Conservation (phyloP, 2,888 invertebrate genomes). For the Noctua janthe region DNA sequence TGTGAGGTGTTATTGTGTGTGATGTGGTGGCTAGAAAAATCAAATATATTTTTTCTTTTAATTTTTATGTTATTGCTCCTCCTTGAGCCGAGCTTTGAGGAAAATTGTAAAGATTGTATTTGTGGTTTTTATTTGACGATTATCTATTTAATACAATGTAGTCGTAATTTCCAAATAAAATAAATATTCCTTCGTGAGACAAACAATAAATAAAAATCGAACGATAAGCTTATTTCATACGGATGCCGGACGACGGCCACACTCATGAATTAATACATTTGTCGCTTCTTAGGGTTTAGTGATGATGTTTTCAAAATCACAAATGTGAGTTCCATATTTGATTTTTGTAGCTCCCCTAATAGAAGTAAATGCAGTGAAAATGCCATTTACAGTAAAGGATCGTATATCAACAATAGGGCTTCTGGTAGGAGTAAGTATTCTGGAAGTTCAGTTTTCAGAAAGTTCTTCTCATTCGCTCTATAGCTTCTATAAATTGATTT, state of each 20-base stretch:
- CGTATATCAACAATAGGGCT: conserved; percentile 59
- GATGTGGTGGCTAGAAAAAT: conserved; percentile 24
- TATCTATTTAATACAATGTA: neutral
- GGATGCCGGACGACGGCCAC: neutral
- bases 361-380: conserved; percentile 47
- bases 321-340: conserved; percentile 73
- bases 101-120: neutral
- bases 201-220: neutral
- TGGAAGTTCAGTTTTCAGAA: neutral
- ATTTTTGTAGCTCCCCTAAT: conserved; percentile 23
- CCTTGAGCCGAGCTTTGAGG: neutral
- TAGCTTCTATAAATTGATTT: neutral
- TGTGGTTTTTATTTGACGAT: neutral
- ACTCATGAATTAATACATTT: neutral
- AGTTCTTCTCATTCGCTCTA: neutral
- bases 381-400: conserved; percentile 69
- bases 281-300: neutral
- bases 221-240: neutral
- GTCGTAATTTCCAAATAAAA: neutral
- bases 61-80: neutral
- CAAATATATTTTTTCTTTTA: conserved; percentile 8
- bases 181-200: neutral
- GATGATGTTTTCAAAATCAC: conserved; percentile 72
- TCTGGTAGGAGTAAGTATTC: conserved; percentile 44
- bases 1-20: neutral